Percentiles rank a stretch among this genome's conserved stretches.
These are phyloP conservation scores for Corythornis cristatus DNA, from an alignment of 2,113 vertebrate species.

Conservation along the genomic window DNA sequence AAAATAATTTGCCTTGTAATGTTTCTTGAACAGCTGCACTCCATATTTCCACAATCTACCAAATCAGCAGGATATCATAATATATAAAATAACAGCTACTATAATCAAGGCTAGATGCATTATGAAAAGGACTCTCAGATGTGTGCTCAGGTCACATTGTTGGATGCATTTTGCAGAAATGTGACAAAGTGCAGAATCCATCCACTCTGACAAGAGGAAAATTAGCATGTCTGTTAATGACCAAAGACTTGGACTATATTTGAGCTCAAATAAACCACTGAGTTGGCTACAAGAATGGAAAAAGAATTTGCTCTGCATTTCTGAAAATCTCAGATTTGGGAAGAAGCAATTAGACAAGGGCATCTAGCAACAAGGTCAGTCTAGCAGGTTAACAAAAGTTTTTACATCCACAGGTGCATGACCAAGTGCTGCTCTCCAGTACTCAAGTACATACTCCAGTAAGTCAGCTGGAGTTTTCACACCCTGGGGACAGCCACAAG, in stretches of 20 bases:
- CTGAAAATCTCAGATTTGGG: neutral
- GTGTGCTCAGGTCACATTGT: neutral
- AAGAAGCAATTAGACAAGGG: neutral
- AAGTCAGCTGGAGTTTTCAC: neutral
- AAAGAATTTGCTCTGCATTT: neutral
- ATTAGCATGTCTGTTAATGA: constrained; percentile 1
- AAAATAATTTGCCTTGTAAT: constrained; percentile 51
- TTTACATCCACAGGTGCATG: neutral
- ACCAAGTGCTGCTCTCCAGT: neutral
- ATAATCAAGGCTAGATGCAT: constrained; percentile 46
- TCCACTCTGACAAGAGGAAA: constrained; percentile 17
- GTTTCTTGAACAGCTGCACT: constrained; percentile 45
- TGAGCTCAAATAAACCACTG: neutral
- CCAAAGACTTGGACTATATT: neutral
- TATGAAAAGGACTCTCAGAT: neutral
- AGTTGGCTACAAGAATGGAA: neutral
- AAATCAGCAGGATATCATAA: constrained; percentile 35
- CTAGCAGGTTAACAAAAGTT: neutral
- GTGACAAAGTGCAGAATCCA: neutral
- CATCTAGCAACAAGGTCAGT: neutral
- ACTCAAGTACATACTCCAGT: neutral
- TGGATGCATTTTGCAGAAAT: neutral
- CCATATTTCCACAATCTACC: constrained; percentile 15
- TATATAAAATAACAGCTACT: constrained; percentile 15
- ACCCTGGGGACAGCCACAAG: neutral